phyloP scores from a whole-genome alignment of 2,113 vertebrate species.

The Gulo gulo region DNA sequence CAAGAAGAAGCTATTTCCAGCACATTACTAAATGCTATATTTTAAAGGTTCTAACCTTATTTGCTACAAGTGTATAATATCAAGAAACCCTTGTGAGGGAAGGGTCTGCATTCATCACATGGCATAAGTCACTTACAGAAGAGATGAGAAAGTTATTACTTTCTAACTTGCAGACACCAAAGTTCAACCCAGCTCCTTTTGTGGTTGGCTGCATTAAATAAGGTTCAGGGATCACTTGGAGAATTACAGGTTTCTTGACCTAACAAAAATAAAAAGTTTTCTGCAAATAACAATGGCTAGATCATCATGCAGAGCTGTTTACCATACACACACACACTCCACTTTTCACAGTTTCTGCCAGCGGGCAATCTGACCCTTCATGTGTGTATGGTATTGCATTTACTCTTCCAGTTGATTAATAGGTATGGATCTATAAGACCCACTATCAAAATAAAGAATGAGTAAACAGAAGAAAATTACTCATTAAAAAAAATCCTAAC shows the following conservation, averaged over 20 bases:
- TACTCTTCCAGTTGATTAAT: slow-evolving; percentile 53
- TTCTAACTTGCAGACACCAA: slow-evolving; percentile 82
- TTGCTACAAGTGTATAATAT: slow-evolving; percentile 86
- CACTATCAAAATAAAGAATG: slow-evolving; percentile 68
- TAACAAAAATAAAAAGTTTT: slow-evolving; percentile 78
- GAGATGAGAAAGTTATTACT: slow-evolving; percentile 85
- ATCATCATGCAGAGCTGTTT: slow-evolving; percentile 66
- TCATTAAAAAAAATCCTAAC: slow-evolving; percentile 25
- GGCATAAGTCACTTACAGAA: slow-evolving; percentile 79
- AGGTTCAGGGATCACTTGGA: slow-evolving; percentile 82
- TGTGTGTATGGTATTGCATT: slow-evolving; percentile 48
- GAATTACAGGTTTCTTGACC: slow-evolving; percentile 79
- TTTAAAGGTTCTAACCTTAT: slow-evolving; percentile 92
- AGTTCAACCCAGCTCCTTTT: slow-evolving; percentile 83
- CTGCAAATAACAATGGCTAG: slow-evolving; percentile 69
- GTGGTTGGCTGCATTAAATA: slow-evolving; percentile 83
- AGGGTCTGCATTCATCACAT: slow-evolving; percentile 83
- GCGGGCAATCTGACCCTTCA: neutral
- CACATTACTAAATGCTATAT: slow-evolving; percentile 87
- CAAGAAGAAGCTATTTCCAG: slow-evolving; percentile 84
- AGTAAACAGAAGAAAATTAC: slow-evolving; percentile 19
- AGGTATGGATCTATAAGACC: slow-evolving; percentile 68
- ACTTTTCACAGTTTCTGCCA: neutral
- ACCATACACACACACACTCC: neutral
- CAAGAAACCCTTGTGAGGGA: slow-evolving; percentile 82